Conservation (phyloP, 2,113 vertebrate genomes). For the Centropus unirufus region DNA sequence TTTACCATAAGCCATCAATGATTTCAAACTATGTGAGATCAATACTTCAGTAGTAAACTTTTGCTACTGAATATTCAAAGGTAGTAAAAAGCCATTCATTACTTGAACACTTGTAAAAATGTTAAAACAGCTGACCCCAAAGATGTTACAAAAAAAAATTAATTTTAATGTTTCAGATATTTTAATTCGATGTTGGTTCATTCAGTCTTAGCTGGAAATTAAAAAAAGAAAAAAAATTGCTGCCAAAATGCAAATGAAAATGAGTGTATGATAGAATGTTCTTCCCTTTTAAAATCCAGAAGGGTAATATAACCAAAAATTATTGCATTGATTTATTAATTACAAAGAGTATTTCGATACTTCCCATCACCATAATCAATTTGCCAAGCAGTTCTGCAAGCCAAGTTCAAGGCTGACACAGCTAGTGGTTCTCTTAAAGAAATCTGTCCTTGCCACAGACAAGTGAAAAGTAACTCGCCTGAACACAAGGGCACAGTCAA, state of each 20-base stretch:
- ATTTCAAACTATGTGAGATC: not conserved
- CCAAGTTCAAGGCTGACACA: not conserved
- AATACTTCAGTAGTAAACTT: not conserved
- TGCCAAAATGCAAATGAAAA: not conserved
- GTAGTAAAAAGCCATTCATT: not conserved
- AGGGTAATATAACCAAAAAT: not conserved
- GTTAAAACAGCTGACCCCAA: not conserved
- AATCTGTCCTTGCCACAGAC: not conserved
- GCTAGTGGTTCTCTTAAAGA: not conserved
- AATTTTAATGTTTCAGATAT: not conserved
- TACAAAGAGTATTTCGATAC: not conserved
- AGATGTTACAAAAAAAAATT: not conserved
- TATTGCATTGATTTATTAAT: not conserved
- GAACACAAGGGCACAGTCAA: not conserved
- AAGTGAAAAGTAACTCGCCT: not conserved
- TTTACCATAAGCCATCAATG: not conserved
- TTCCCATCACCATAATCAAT: not conserved
- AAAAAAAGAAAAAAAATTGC: not conserved
- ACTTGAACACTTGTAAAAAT: not conserved
- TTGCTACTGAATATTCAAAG: not conserved
- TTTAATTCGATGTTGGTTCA: not conserved
- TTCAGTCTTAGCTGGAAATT: not conserved
- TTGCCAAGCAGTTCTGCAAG: not conserved
- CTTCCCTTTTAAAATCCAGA: not conserved
- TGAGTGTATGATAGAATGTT: not conserved